Base-by-base conservation (phyloP, 92 coral and sea anemone genomes). In the Chrysogorgia sp. region DNA sequence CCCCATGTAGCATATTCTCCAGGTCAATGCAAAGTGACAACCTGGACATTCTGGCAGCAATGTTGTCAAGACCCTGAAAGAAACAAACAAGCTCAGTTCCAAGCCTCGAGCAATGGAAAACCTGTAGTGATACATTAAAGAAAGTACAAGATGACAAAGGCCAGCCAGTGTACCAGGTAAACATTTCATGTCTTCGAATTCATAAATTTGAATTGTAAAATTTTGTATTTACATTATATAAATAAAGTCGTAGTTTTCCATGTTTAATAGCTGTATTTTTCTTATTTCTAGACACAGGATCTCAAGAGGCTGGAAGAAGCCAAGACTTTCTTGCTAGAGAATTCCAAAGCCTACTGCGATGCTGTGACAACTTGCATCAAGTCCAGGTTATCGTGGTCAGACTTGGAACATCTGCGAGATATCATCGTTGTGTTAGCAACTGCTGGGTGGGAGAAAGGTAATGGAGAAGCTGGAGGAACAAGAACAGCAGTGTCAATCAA, bases 371-470 rank as follows among this genome's bases (percentile, higher is more conserved):
- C 74, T 40, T 67, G 74, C 58, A 67, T 67, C 57, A 67, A 67
- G 74, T 67, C 74, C 74, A 67, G 74, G 74, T 67, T 67, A 67
- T 66, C 53, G 53, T 66, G 74, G 74, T 66, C 74, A 66, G 74
- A 66, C 56, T 66, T 66, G 74, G 50, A 66, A 21, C 74, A 66
- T 66, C 74, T 66, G 55, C 74, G 32, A 35, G 74, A 37, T 66
- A 19, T 66, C 53, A 66, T 67, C 74, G 19, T 67, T 67, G 74
- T 88, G 43, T 60, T 89, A 62, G 87, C 84, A 62, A 74, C 79
- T 37, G 86, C 81, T 74, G 90, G 93, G 64, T 89, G 93, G 93
- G 90, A 89, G 76, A 34, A 71, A 66, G n/a, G 57, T 67, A 67
- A 67, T 23, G 74, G 74, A 67, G 57, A 40, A 67, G 74, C 74